Conservation (phyloP, 2,888 invertebrate genomes). For the Diplazon laetatorius region DNA sequence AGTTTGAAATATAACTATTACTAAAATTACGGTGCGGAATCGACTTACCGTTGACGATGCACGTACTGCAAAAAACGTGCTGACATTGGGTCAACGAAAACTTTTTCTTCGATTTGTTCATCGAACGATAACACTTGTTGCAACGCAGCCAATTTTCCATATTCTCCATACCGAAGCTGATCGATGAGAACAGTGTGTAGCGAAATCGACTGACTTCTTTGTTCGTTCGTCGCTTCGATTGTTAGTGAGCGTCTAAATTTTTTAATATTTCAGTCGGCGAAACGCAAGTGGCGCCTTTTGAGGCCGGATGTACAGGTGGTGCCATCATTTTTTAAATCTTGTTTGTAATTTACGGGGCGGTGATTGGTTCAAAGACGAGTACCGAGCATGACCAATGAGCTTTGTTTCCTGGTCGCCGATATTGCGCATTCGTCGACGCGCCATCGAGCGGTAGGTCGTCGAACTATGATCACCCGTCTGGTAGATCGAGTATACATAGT, state of each 20-base stretch:
- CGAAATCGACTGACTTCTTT: not conserved
- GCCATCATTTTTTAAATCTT: too few relatives aligned
- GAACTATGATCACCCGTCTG: too few relatives aligned
- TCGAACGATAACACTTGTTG: constrained; percentile 44
- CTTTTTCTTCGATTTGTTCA: constrained; percentile 6
- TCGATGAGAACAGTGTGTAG: not conserved
- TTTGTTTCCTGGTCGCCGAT: too few relatives aligned
- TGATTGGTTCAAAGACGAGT: too few relatives aligned
- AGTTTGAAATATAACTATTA: too few relatives aligned
- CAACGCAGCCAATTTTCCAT: constrained; percentile 47
- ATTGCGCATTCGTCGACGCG: too few relatives aligned
- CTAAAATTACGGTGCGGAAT: too few relatives aligned
- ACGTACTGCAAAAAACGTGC: constrained; percentile 51
- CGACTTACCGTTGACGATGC: constrained; percentile 10
- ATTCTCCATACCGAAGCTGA: not conserved
- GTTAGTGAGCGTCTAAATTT: not conserved
- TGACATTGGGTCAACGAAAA: constrained; percentile 49
- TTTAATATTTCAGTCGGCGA: too few relatives aligned
- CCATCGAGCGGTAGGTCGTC: too few relatives aligned
- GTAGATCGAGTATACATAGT: too few relatives aligned
- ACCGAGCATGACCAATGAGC: too few relatives aligned
- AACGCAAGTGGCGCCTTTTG: not conserved
- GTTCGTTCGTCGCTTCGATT: not conserved
- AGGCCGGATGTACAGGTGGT: not conserved
- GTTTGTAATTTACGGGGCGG: too few relatives aligned